These are phyloP conservation scores for Patella depressa DNA, from an alignment of 2,888 invertebrate genomes.

Conservation along the genomic window DNA sequence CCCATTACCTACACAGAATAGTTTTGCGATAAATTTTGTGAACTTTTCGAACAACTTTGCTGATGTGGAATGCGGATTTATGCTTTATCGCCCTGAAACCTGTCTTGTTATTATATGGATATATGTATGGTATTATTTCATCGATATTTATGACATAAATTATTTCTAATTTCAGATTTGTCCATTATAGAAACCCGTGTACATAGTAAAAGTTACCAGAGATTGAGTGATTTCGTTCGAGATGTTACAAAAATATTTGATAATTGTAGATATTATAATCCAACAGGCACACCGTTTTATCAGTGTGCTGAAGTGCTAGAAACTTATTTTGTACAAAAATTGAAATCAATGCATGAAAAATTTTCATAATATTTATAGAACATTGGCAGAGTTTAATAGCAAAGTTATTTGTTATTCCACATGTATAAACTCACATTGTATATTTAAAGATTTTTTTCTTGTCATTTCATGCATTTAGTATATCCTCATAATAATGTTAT, in stretches of 20 bases:
- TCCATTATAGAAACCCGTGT: slow-evolving; percentile 88
- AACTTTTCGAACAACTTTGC: no score
- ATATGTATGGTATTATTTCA: no score
- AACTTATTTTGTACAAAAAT: slow-evolving; percentile 81
- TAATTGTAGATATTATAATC: slow-evolving; percentile 98
- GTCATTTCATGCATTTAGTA: not conserved
- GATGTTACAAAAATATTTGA: slow-evolving; percentile 99
- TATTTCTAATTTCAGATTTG: slow-evolving; percentile 80
- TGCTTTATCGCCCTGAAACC: no score
- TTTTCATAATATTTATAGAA: slow-evolving; percentile 18
- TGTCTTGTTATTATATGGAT: no score
- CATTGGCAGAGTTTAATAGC: no score
- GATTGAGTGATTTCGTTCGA: slow-evolving; percentile 93
- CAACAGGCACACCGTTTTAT: slow-evolving; percentile 94
- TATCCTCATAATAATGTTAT: not conserved
- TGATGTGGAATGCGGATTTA: no score
- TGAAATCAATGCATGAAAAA: slow-evolving; percentile 54
- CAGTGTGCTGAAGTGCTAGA: slow-evolving; percentile 96
- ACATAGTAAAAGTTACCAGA: slow-evolving; percentile 85
- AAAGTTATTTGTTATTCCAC: no score
- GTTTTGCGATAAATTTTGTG: no score
- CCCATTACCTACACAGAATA: no score
- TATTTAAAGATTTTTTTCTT: no score
- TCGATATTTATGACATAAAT: not conserved
- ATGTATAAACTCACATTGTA: no score